These are phyloP conservation scores for Phocoena phocoena DNA, from an alignment of 2,113 vertebrate genomes.

Conservation along the genomic window DNA sequence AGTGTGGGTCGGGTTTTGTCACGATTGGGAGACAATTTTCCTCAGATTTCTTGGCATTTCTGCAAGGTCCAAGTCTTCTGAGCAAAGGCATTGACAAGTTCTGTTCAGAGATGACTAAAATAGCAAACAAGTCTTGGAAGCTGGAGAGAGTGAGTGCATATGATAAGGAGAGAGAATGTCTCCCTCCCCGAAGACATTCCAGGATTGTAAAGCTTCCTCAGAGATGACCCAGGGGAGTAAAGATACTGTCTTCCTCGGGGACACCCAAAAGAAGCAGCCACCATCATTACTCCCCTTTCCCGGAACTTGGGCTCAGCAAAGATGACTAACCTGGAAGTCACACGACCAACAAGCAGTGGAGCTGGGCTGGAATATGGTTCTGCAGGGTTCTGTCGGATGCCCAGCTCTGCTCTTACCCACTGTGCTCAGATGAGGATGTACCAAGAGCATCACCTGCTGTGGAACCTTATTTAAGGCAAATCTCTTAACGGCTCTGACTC, in stretches of 20 bases:
- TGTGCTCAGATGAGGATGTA: rapidly evolving
- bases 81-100: background rate
- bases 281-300: background rate
- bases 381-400: background rate
- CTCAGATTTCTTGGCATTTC: background rate
- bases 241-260: background rate
- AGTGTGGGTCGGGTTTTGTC: background rate
- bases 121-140: background rate
- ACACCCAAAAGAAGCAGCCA: background rate
- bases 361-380: rapidly evolving
- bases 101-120: background rate
- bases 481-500: background rate
- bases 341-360: background rate
- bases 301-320: background rate
- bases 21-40: background rate
- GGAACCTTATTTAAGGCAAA: background rate
- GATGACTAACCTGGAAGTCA: background rate
- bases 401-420: background rate
- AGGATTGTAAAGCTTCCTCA: background rate
- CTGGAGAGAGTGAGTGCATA: background rate
- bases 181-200: background rate
- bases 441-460: background rate
- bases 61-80: background rate
- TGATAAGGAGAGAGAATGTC: background rate
- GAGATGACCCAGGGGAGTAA: background rate